Evolutionary conservation across 2,113 vertebrate genomes (phyloP).

Genomic region (Myiopsitta monachus): DNA sequence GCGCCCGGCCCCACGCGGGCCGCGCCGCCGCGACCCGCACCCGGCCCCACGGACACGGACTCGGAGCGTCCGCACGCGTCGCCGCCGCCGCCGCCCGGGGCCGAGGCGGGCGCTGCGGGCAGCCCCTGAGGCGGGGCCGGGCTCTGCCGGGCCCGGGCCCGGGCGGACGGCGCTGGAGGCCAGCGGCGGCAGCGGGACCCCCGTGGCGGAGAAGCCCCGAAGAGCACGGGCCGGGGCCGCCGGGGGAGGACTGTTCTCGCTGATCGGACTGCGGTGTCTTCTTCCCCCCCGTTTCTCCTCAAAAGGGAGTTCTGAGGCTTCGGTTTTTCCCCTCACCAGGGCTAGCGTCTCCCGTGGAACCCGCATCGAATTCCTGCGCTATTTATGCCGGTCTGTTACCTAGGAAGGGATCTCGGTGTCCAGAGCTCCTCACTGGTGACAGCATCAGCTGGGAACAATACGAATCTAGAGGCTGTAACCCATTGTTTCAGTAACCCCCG

Average conservation of each 20-base stretch:
- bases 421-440: not conserved
- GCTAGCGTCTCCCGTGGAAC: constrained; percentile 23
- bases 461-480: constrained; percentile 35
- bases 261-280: not conserved
- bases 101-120: too few species aligned
- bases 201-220: not conserved
- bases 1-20: too few species aligned
- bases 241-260: not conserved
- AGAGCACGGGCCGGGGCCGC: not conserved
- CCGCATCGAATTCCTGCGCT: constrained; percentile 7
- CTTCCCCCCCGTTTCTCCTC: not conserved
- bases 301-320: constrained; percentile 41
- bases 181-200: not conserved
- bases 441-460: constrained; percentile 36
- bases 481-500: not conserved
- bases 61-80: too few species aligned
- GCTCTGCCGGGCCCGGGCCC: not conserved
- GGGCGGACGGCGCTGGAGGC: too few species aligned
- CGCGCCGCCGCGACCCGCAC: too few species aligned
- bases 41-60: too few species aligned
- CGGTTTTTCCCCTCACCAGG: constrained; percentile 5
- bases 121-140: not conserved
- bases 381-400: constrained; percentile 2
- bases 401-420: constrained; percentile 23
- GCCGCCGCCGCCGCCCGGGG: too few species aligned